Evolutionary conservation across 2,113 vertebrate species (phyloP).

Genomic region (Brachyistius frenatus): DNA sequence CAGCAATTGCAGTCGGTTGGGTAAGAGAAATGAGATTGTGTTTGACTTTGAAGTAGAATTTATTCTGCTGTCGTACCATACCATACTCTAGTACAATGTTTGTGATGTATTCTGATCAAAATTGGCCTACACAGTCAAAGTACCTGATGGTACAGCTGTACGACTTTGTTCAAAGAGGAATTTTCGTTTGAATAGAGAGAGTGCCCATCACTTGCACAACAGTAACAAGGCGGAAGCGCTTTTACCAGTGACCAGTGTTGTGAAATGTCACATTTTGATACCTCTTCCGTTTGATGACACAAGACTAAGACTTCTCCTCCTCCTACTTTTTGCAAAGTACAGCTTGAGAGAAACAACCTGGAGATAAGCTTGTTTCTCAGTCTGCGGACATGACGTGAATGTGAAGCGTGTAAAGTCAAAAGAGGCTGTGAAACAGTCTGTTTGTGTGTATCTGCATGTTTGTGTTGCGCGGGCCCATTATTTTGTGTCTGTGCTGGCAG

Average conservation of each 20-base stretch:
- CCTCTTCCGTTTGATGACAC: conserved; percentile 60
- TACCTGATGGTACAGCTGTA: conserved; percentile 32
- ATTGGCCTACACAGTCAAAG: conserved; percentile 34
- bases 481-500: conserved; percentile 21
- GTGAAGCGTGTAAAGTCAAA: conserved; percentile 64
- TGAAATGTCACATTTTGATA: conserved; percentile 57
- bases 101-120: conserved; percentile 51
- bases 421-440: conserved; percentile 55
- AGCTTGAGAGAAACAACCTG: conserved; percentile 49
- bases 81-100: conserved; percentile 29
- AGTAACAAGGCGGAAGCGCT: conserved; percentile 41
- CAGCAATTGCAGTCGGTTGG: conserved; percentile 8
- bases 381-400: conserved; percentile 60
- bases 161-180: conserved; percentile 39
- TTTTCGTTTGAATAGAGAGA: conserved; percentile 52
- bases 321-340: conserved; percentile 45
- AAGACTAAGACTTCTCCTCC: conserved; percentile 48
- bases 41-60: conserved; percentile 50
- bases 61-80: neutral
- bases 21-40: conserved; percentile 19
- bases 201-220: conserved; percentile 43
- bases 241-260: conserved; percentile 43
- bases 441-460: neutral
- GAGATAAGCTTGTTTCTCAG: conserved; percentile 61
- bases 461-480: neutral